Conservation (phyloP, 2,888 invertebrate species). For the Halocaridina rubra region DNA sequence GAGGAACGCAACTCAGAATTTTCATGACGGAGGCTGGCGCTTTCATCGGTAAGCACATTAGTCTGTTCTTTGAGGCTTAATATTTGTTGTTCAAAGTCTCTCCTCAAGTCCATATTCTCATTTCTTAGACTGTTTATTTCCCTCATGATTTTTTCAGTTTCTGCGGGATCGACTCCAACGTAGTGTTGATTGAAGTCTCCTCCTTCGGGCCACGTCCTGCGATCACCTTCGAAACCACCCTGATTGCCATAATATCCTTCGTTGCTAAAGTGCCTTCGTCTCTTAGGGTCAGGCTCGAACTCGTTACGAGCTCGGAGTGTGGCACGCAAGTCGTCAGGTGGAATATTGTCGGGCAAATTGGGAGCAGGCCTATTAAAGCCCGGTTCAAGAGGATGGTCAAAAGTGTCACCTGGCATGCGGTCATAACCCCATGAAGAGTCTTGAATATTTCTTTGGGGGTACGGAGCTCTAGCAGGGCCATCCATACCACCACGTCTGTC, state of each 20-base stretch:
- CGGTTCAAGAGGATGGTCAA: not conserved
- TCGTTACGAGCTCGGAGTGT: not conserved
- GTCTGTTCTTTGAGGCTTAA: constrained; percentile 29
- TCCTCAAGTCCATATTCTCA: constrained; percentile 31
- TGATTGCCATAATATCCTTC: constrained; percentile 11
- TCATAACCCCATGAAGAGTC: not conserved
- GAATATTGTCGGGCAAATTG: not conserved
- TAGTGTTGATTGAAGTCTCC: not conserved
- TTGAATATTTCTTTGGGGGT: not conserved
- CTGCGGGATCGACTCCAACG: not conserved
- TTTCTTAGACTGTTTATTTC: constrained; percentile 35
- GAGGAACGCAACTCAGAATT: not conserved
- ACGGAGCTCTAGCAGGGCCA: too few species aligned
- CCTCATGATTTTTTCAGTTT: not conserved
- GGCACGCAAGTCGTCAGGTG: not conserved
- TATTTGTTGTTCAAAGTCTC: constrained; percentile 27
- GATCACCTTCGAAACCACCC: not conserved
- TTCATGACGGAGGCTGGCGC: not conserved
- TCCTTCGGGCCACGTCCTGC: constrained; percentile 29
- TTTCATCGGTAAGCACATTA: not conserved
- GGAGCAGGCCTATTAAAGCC: not conserved
- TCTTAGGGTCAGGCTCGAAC: constrained; percentile 28
- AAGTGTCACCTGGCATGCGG: not conserved
- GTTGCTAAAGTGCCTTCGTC: constrained; percentile 13
- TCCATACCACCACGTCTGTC: not conserved